These are phyloP conservation scores for Lycocerus yunnanus DNA, from an alignment of 2,888 invertebrate genomes.

Conservation along the genomic window DNA sequence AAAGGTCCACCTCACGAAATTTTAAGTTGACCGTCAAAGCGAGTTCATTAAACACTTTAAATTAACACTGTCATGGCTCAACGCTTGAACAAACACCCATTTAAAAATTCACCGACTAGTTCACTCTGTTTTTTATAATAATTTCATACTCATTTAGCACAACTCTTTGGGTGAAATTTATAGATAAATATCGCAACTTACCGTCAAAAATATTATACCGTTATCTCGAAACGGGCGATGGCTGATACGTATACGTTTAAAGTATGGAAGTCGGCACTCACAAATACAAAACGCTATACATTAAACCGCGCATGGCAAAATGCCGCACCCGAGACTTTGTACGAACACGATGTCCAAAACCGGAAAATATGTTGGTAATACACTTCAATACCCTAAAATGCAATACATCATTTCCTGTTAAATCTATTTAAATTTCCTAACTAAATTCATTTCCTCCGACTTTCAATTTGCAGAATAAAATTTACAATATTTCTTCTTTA, in stretches of 20 bases:
- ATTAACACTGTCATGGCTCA: conserved; percentile 56
- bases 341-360: not conserved
- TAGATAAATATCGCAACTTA: conserved; percentile 43
- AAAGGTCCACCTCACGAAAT: conserved; percentile 36
- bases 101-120: conserved; percentile 41
- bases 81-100: conserved; percentile 44
- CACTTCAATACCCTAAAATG: not conserved
- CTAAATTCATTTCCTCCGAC: not conserved
- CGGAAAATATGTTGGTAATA: not conserved
- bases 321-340: conserved; percentile 45
- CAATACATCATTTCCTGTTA: not conserved
- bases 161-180: conserved; percentile 42
- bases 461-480: not conserved
- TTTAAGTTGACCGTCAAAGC: conserved; percentile 39
- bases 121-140: conserved; percentile 39
- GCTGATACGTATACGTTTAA: conserved; percentile 31
- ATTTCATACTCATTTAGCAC: conserved; percentile 39
- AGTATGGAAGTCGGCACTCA: conserved; percentile 28
- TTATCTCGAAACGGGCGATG: conserved; percentile 42
- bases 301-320: conserved; percentile 42
- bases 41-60: conserved; percentile 47
- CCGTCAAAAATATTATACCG: conserved; percentile 38
- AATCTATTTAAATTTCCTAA: not conserved
- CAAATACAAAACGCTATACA: conserved; percentile 33
- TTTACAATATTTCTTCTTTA: not conserved